These are phyloP conservation scores for Datnioides undecimradiatus DNA, from an alignment of 2,113 vertebrate species.

Conservation along the genomic window DNA sequence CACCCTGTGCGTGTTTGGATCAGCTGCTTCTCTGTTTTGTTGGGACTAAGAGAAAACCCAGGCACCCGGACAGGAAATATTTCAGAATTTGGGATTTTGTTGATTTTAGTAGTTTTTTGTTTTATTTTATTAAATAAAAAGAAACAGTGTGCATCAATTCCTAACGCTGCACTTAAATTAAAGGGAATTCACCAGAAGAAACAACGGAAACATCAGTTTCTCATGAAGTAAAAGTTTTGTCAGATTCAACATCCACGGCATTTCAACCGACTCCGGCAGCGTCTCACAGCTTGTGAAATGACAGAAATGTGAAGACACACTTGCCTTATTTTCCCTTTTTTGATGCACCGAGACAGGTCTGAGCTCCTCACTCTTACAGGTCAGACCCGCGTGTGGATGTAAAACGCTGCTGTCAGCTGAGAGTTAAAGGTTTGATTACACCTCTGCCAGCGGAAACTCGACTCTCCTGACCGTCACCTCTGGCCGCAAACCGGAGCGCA, in stretches of 20 bases:
- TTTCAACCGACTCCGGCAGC: background rate
- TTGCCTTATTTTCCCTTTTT: background rate
- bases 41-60: background rate
- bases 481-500: conserved; percentile 18
- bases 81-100: conserved; percentile 13
- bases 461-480: background rate
- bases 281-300: background rate
- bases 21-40: background rate
- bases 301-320: background rate
- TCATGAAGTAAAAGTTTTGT: background rate
- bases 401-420: background rate
- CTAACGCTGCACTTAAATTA: too few relatives aligned
- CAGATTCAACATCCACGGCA: background rate
- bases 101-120: background rate
- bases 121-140: too few relatives aligned
- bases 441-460: conserved; percentile 36
- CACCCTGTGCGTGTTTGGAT: background rate
- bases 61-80: background rate
- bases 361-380: background rate
- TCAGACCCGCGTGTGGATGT: conserved; percentile 28
- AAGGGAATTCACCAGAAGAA: background rate
- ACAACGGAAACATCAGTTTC: background rate
- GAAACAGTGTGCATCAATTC: too few relatives aligned
- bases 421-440: background rate
- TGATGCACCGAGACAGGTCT: background rate